Base-by-base conservation (phyloP, 2,113 vertebrate genomes). In the Mus spicilegus region DNA sequence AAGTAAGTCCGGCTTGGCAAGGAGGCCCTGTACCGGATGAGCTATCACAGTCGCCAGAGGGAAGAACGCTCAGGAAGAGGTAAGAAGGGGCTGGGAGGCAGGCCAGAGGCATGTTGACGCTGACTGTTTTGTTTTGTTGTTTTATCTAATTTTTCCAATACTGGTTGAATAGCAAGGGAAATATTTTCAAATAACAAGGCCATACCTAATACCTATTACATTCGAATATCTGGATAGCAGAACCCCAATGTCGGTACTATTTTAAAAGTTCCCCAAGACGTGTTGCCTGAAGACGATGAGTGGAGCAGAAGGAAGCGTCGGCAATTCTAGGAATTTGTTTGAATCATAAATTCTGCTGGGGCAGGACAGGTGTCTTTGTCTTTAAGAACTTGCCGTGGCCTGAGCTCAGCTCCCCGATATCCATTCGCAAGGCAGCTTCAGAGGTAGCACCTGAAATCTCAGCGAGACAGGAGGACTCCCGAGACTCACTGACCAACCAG, bases 171-270 rank as follows among this genome's bases (percentile, higher is more conserved):
- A 36, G 86, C 19, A 39, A 72, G 54, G 26, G 42, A 72, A 81
- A 42, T 87, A 88, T 95, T 91, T 87, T 56, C 54, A 96, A 67
- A 91, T 63, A 87, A 33, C 28, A 96, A n/a, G 73, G 11, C 33
- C 56, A 65, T 7, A 91, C 30, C 56, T 87, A 75, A 91, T 3
- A 58, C n/a, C 28, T 58, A 75, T 14, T 91, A 67, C 16, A 81
- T 46, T 81, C 19, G 65, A 81, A 58, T 56, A 19, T 94, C 46
- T 73, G 30, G 46, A 19, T 13, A 22, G 9, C 28, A 96, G 17
- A 26, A 11, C 13, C 8, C 39, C 36, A 67, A 19, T 1, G 69
- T 51, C 24, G 20, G 73, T 58, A 46, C 58, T 30, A 11, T 77
- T 76, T 70, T 85, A 39, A 77, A 89, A 61, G 24, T 67, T 75